phyloP scores from a whole-genome alignment of 1,140 invertebrate genomes.

The Leucophenga varia region DNA sequence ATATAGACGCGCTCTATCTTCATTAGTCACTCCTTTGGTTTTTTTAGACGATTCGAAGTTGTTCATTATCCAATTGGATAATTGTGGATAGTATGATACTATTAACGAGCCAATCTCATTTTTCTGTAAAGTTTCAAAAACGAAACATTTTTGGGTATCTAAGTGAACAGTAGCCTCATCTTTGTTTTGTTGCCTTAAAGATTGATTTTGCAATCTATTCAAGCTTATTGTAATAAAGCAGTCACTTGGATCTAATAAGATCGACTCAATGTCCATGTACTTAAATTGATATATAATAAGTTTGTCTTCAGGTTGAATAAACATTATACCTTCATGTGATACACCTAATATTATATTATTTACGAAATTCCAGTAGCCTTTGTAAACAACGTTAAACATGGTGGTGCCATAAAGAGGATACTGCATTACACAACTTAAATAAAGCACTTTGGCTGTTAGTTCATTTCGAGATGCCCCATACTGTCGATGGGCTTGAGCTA shows the following conservation, averaged over 20 bases:
- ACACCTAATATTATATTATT: conserved; percentile 69
- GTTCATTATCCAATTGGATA: conserved; percentile 85
- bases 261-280: conserved; percentile 85
- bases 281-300: conserved; percentile 86
- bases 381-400: conserved; percentile 87
- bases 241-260: conserved; percentile 88
- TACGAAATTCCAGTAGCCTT: conserved; percentile 90
- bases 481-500: conserved; percentile 83
- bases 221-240: conserved; percentile 86
- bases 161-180: conserved; percentile 16
- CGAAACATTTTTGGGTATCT: conserved; percentile 82
- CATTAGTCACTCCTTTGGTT: conserved; percentile 71
- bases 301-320: conserved; percentile 88
- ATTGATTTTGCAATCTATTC: conserved; percentile 58
- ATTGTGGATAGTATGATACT: conserved; percentile 83
- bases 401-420: conserved; percentile 94
- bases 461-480: conserved; percentile 90
- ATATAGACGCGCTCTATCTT: conserved; percentile 78
- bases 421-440: conserved; percentile 95
- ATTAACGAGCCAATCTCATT: conserved; percentile 90
- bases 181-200: conserved; percentile 59
- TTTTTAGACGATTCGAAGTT: conserved; percentile 66
- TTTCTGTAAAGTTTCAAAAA: conserved; percentile 88
- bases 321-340: conserved; percentile 86
- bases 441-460: conserved; percentile 89